phyloP scores from a whole-genome alignment of 1,140 invertebrate genomes.

The Caenorhabditis briggsae region DNA sequence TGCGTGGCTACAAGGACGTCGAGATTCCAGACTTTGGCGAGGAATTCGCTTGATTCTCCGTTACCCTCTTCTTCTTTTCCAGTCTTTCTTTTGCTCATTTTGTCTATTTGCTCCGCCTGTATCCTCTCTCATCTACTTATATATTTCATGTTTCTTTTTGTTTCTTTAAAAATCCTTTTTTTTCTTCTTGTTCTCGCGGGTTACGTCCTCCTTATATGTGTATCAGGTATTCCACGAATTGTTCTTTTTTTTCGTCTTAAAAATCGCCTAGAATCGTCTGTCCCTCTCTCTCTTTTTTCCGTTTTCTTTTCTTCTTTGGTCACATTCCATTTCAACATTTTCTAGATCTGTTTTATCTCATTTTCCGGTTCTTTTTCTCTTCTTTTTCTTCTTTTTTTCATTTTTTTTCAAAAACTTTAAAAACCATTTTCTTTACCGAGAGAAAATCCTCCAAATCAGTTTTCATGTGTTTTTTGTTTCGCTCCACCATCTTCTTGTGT shows the following conservation, averaged over 20 bases:
- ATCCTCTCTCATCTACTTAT: not conserved
- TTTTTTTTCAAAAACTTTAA: not conserved
- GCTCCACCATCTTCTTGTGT: not conserved
- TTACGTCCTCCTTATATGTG: conserved; percentile 11
- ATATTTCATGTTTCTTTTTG: not conserved
- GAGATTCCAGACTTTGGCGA: conserved; percentile 76
- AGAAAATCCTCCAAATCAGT: not conserved
- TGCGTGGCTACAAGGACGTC: conserved; percentile 81
- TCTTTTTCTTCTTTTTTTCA: not conserved
- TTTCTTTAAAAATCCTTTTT: not conserved
- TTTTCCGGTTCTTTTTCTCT: conserved; percentile 36
- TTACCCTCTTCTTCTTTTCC: not conserved
- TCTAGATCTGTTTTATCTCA: conserved; percentile 55
- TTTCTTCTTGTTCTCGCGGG: conserved; percentile 3
- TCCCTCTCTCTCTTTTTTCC: too few species aligned
- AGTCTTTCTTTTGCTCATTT: not conserved
- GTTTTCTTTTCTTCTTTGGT: conserved; percentile 31
- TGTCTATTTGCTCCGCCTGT: not conserved
- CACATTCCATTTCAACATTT: conserved; percentile 56
- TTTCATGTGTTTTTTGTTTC: conserved; percentile 36
- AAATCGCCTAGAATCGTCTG: not conserved
- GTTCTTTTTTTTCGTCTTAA: not conserved
- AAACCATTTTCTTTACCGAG: not conserved
- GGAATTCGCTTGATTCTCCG: conserved; percentile 67
- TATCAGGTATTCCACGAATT: conserved; percentile 50